Evolutionary conservation across 2,888 invertebrate genomes (phyloP).

Genomic region (Cataglyphis livida): DNA sequence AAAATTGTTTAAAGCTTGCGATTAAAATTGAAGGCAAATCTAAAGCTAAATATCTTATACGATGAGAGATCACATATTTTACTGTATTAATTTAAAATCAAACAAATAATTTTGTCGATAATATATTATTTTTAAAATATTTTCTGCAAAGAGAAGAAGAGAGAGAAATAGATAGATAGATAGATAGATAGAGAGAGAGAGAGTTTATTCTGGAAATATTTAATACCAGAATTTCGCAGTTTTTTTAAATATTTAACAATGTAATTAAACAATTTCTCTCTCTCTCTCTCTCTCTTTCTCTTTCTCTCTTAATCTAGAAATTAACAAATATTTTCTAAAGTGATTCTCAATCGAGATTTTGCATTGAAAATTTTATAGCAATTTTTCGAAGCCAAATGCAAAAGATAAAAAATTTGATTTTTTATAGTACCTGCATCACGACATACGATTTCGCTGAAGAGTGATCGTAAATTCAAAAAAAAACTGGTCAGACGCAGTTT

Average conservation of each 20-base stretch:
- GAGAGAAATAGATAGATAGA: no score
- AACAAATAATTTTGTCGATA: neutral
- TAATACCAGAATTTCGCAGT: neutral
- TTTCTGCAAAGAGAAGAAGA: no score
- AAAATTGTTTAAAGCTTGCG: neutral
- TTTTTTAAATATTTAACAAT: neutral
- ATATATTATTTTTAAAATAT: neutral
- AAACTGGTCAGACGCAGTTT: slow-evolving; percentile 3
- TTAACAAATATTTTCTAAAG: neutral
- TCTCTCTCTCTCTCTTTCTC: no score
- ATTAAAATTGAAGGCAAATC: neutral
- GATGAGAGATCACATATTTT: neutral
- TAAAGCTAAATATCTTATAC: neutral
- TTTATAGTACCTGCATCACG: neutral
- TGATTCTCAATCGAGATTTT: neutral
- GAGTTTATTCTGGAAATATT: neutral
- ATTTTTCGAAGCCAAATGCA: neutral
- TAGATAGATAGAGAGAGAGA: no score
- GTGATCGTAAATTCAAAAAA: slow-evolving; percentile 27
- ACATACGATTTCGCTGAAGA: slow-evolving; percentile 19
- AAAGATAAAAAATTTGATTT: neutral
- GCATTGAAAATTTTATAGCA: neutral
- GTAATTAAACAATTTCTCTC: neutral
- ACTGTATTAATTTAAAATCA: neutral
- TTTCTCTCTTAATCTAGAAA: neutral